Evolutionary conservation across 2,797 vertebrate species (phyloP), one percentile per base, ranked within the genome.

Genomic region (Urophycis tenuis): DNA sequence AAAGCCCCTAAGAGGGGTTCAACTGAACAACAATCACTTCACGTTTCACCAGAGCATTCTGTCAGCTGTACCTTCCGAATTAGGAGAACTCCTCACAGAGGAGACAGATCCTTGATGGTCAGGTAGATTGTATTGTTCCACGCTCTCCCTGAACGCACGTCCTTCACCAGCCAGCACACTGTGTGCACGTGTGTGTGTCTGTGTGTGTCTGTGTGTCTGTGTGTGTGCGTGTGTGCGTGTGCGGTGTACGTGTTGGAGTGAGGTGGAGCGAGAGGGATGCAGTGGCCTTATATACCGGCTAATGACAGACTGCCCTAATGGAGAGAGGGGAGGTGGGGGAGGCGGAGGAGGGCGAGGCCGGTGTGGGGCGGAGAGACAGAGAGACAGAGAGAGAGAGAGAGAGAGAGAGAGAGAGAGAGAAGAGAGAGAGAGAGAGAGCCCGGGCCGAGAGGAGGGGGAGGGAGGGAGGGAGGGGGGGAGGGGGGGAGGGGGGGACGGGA

Each of bases 281-380:
- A 87, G 83, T 79, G 88, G 85, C 88, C 82, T 91, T 92, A 90
- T 91, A 91, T 90, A 89, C 75, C 71, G 84, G 84, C 86, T 87
- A 88, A 88, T 88, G 88, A 89, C 81, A 85, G 85, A 89, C 49
- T 53, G 49, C 49, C 41, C 49, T 53, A 53, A 53, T 53, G 85
- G 88, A 88, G 87, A 87, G 89, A 86, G 87, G 81, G 86, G 85
- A 86, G 87, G 81, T 85, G 85, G 86, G 86, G 88, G 86, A 90
- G 87, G 88, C 2, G 32, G 73, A 74, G 29, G 72, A 64, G 60
- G 71, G 86, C 9, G 78, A 87, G 82, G 81, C 15, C 19, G 41
- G 41, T 45, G n/a, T n/a, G n/a, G 14, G 41, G 41, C 41, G 41
- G 41, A 45, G 41, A 19, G 49, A 22, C 49, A 19, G n/a, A 15